Evolutionary conservation across 2,888 invertebrate species (phyloP), one percentile per base, ranked within the genome.

Genomic region (Liposcelis brunnea): DNA sequence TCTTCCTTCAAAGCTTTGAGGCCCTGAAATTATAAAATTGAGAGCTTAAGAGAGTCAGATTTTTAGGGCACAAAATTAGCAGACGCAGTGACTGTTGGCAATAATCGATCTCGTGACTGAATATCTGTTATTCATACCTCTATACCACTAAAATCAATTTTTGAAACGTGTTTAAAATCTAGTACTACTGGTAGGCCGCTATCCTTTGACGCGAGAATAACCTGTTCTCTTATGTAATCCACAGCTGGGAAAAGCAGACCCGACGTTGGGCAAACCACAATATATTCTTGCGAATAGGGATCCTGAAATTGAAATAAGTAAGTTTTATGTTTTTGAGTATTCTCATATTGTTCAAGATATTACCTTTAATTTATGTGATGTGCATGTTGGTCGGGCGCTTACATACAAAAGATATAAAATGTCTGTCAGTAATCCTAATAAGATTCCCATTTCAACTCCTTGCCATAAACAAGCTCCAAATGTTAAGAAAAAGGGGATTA

Each of bases 361-460:
- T 57, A 75, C 71, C 53, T 62, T 61, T 52, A 72, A 60, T 53
- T 66, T 66, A 54, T 74, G 66, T n/a, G 75, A 62, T 46, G 68
- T 60, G 26, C 81, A 63, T 37, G 69, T 68, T 1, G 81, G 80
- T 46, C 76, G 65, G 1, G 80, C 74, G 49, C 72, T 70, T 54
- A 72, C 72, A 55, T 75, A 76, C 12, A 80, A 61, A 8, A 81
- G 58, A 44, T 79, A 61, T 3, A 72, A 49, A 14, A 79, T 61
- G 52, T 80, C 79, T 6, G 77, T 64, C 1, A 60, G 63, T 4
- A 80, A 72, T 1, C 79, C 79, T 48, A 75, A 69, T 19, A 77
- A 59, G 48, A 80, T 69, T 4, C 80, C 80, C 33, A 75, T 56
- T 63, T 84, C 83, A 32, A 84, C 73, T 7, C 81, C 79, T 47